Evolutionary conservation across 2,113 vertebrate species (phyloP).

Genomic region (Carettochelys insculpta): DNA sequence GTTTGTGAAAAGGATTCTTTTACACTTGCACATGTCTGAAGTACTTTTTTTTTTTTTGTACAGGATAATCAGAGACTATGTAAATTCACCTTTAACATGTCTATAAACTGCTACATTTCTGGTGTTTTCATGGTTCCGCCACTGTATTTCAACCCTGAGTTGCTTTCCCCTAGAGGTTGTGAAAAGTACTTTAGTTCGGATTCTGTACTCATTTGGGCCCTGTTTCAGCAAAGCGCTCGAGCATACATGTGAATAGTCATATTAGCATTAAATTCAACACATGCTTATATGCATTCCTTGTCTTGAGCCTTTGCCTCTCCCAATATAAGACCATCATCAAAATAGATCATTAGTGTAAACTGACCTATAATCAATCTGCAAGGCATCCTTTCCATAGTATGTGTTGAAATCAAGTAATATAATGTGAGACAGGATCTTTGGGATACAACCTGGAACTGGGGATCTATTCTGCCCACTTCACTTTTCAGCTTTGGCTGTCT

Average conservation of each 20-base stretch:
- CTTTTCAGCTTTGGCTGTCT: too few relatives aligned
- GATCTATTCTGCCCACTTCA: too few relatives aligned
- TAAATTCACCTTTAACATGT: neutral
- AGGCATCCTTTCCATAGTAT: neutral
- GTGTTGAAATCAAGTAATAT: neutral
- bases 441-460: too few relatives aligned
- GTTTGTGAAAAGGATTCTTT: conserved; percentile 6
- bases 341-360: neutral
- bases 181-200: neutral
- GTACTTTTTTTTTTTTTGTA: conserved; percentile 15
- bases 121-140: neutral
- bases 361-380: neutral
- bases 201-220: neutral
- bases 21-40: conserved; percentile 10
- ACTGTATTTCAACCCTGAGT: neutral
- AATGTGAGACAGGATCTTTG: neutral
- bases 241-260: neutral
- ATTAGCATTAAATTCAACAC: neutral
- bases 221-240: neutral
- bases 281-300: neutral
- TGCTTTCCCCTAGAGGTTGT: neutral
- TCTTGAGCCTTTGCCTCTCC: neutral
- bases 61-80: neutral
- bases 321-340: neutral
- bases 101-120: too few relatives aligned